Conservation (phyloP, 2,113 vertebrate species). For the Eretmodus cyanostictus region DNA sequence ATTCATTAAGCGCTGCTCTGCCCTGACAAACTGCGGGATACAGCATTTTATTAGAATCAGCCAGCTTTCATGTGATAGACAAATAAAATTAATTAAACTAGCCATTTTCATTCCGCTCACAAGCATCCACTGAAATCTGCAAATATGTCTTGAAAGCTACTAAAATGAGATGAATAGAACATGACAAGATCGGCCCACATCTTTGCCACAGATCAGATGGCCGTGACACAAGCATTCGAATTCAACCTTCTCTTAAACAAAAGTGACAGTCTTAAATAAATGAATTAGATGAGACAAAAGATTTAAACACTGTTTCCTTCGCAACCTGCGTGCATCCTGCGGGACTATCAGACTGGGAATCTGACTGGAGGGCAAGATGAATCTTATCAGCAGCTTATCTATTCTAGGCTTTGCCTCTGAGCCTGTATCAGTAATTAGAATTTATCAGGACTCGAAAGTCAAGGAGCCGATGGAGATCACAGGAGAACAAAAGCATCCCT, state of each 20-base stretch:
- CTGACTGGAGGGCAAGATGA: conserved; percentile 29
- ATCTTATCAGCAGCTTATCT: conserved; percentile 45
- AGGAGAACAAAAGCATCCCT: neutral
- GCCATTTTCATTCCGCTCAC: conserved; percentile 56
- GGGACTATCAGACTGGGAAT: conserved; percentile 30
- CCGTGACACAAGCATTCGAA: conserved; percentile 68
- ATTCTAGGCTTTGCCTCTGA: conserved; percentile 20
- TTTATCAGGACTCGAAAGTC: conserved; percentile 22
- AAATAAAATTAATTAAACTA: conserved; percentile 74
- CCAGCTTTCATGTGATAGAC: conserved; percentile 55
- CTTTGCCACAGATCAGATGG: conserved; percentile 58
- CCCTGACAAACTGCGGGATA: conserved; percentile 45
- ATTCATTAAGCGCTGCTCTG: conserved; percentile 30
- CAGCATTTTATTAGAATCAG: conserved; percentile 59
- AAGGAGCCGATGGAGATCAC: conserved; percentile 22
- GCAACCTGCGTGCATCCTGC: neutral
- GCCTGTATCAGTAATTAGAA: conserved; percentile 31
- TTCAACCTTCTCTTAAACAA: conserved; percentile 64
- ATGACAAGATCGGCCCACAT: conserved; percentile 64
- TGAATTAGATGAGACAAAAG: conserved; percentile 59
- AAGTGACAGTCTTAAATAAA: conserved; percentile 69
- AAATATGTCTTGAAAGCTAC: conserved; percentile 39
- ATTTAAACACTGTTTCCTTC: conserved; percentile 40
- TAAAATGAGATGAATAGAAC: conserved; percentile 67
- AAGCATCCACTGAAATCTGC: conserved; percentile 63